Percentiles rank a stretch among this genome's conserved stretches.
Conservation (phyloP, 2,797 vertebrate species). For the Orestias chungarensis region DNA sequence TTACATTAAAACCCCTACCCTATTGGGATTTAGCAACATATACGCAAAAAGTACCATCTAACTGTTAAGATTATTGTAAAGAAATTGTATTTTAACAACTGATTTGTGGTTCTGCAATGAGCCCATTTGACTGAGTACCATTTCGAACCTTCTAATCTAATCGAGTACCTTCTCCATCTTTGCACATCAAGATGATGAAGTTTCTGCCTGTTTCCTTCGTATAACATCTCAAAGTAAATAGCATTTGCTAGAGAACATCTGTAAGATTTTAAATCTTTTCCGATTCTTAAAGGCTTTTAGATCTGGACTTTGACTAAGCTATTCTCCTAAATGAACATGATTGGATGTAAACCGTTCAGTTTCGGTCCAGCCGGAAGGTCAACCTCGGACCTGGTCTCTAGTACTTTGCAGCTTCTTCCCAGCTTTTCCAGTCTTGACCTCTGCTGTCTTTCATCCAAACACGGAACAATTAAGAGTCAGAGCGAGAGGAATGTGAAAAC, state of each 20-base stretch:
- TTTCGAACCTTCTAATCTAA: background rate
- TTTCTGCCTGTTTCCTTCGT: background rate
- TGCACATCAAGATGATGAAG: background rate
- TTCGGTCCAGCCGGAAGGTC: no score
- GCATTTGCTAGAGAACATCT: background rate
- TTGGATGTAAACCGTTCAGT: no score
- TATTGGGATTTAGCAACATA: background rate
- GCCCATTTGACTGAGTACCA: background rate
- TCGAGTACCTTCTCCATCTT: background rate
- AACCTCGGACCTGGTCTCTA: no score
- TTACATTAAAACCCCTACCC: background rate
- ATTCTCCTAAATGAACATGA: no score
- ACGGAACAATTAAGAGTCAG: no score
- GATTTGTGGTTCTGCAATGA: background rate
- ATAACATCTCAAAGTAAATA: background rate
- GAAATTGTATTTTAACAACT: background rate
- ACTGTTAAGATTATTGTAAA: background rate
- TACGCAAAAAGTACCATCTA: background rate
- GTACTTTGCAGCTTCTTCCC: no score
- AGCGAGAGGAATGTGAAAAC: no score
- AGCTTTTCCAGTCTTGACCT: no score
- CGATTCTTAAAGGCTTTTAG: no score
- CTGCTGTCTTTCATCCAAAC: no score
- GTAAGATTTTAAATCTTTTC: background rate
- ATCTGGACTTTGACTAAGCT: no score